Conservation (phyloP, 2,888 invertebrate genomes). For the Chymomyza amoena region DNA sequence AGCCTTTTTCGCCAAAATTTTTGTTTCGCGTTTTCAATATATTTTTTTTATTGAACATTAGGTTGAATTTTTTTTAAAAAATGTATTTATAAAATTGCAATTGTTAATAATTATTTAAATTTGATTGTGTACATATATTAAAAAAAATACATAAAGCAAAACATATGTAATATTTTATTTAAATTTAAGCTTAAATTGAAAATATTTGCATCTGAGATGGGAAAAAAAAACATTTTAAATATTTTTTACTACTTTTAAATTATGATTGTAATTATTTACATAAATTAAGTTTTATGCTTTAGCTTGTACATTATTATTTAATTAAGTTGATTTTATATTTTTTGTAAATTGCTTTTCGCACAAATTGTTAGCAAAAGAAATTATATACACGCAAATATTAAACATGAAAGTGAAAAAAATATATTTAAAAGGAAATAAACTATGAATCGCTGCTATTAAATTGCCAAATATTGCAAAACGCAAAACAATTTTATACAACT, state of each 20-base stretch:
- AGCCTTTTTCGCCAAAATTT: conserved; percentile 42
- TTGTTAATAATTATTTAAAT: conserved; percentile 53
- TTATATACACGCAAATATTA: conserved; percentile 19
- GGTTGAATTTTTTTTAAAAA: conserved; percentile 36
- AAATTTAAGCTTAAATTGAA: conserved; percentile 53
- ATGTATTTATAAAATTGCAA: conserved; percentile 54
- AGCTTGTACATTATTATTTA: conserved; percentile 54
- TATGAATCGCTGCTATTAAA: conserved; percentile 25
- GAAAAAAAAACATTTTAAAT: conserved; percentile 1
- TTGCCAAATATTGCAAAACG: conserved; percentile 66
- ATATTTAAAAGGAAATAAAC: conserved; percentile 23
- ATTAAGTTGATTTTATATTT: conserved; percentile 28
- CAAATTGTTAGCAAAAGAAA: conserved; percentile 16
- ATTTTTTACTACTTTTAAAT: conserved; percentile 14
- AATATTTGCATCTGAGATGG: conserved; percentile 60
- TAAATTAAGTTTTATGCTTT: conserved; percentile 27
- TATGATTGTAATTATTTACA: conserved; percentile 41
- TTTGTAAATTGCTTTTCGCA: conserved; percentile 9
- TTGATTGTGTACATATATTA: conserved; percentile 54
- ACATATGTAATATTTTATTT: conserved; percentile 31
- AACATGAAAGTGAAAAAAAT: neutral
- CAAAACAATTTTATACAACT: conserved; percentile 48
- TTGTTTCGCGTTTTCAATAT: conserved; percentile 41
- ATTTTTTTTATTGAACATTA: conserved; percentile 34
- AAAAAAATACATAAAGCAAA: conserved; percentile 23